Percentiles rank a stretch among this genome's conserved stretches.
phyloP scores from a whole-genome alignment of 2,797 vertebrate species.

The Platyrinchus mystaceus region DNA sequence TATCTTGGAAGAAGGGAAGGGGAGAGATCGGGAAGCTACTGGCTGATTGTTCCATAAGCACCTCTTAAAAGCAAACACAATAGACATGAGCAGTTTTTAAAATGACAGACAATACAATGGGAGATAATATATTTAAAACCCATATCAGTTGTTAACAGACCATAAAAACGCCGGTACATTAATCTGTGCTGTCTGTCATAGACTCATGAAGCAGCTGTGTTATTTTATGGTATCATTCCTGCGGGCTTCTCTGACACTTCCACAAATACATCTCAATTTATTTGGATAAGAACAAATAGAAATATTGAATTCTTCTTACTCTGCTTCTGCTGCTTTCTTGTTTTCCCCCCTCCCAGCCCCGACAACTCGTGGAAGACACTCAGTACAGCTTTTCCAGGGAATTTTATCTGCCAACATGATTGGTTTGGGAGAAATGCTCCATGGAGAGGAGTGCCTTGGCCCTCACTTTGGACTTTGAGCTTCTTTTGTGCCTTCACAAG shows the following conservation, averaged over 20 bases:
- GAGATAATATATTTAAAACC: conserved; percentile 82
- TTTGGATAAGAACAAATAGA: conserved; percentile 71
- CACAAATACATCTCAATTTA: conserved; percentile 79
- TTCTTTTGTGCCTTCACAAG: rapidly evolving
- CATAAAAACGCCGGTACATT: conserved; percentile 77
- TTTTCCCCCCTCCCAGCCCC: not conserved
- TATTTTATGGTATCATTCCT: conserved; percentile 73
- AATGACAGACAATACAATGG: conserved; percentile 77
- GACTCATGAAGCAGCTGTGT: conserved; percentile 68
- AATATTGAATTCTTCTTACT: conserved; percentile 50
- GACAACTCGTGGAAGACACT: not conserved
- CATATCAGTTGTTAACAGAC: conserved; percentile 81
- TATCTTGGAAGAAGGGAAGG: conserved; percentile 23
- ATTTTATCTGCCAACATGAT: not conserved
- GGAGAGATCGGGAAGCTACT: conserved; percentile 28
- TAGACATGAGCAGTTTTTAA: conserved; percentile 72
- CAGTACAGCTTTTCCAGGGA: rapidly evolving
- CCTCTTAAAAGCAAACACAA: conserved; percentile 73
- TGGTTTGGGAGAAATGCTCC: not conserved
- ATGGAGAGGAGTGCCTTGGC: rapidly evolving
- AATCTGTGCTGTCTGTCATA: conserved; percentile 77
- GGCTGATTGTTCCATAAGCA: conserved; percentile 65
- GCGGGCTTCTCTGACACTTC: conserved; percentile 66
- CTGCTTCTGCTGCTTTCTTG: not conserved
- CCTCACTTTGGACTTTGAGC: not conserved